Evolutionary conservation across 2,797 vertebrate genomes (phyloP).

Genomic region (Scolopax bukidnonensis): DNA sequence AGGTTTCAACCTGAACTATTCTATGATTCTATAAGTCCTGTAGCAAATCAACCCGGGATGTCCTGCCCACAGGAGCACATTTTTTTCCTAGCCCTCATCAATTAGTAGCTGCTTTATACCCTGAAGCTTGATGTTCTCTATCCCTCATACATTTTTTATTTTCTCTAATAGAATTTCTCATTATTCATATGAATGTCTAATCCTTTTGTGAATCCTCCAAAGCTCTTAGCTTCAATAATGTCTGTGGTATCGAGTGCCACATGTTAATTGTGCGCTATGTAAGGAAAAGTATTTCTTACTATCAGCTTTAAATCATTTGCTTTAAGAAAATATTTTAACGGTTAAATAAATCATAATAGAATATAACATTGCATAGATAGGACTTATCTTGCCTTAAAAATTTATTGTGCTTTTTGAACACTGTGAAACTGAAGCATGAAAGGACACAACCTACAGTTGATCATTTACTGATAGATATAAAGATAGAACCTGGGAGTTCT

Average conservation of each 20-base stretch:
- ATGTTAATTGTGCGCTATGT: conserved; percentile 46
- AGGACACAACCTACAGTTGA: background rate
- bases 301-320: conserved; percentile 44
- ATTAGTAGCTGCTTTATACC: conserved; percentile 46
- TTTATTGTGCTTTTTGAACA: background rate
- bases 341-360: conserved; percentile 8
- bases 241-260: conserved; percentile 54
- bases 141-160: conserved; percentile 66
- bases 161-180: conserved; percentile 70
- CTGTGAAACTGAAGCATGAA: conserved; percentile 20
- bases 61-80: background rate
- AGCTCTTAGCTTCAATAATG: conserved; percentile 56
- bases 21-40: background rate
- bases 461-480: background rate
- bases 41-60: background rate
- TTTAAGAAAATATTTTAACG: conserved; percentile 25
- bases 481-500: background rate
- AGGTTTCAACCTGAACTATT: too few relatives aligned
- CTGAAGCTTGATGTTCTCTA: conserved; percentile 27
- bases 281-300: conserved; percentile 42
- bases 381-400: background rate
- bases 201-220: conserved; percentile 61
- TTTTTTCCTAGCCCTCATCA: background rate
- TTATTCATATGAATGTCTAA: conserved; percentile 65
- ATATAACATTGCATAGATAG: background rate